Evolutionary conservation across 2,888 invertebrate genomes (phyloP).

Genomic region (Neoaliturus tenellus): DNA sequence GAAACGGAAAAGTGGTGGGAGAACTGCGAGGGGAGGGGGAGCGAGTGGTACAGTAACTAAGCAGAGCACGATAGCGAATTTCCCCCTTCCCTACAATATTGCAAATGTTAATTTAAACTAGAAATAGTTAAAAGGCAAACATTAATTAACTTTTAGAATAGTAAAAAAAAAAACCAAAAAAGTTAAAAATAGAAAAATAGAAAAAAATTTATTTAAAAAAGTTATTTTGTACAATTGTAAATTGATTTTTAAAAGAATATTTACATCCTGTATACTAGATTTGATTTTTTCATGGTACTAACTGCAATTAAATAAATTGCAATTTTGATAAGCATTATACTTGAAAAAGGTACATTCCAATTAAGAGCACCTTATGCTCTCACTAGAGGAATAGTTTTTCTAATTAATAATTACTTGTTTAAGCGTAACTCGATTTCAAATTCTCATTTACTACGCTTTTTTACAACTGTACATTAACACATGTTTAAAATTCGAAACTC

Average conservation of each 20-base stretch:
- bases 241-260: too few relatives aligned
- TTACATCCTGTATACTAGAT: neutral
- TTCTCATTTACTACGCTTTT: too few relatives aligned
- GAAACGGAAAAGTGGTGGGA: conserved; percentile 51
- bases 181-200: neutral
- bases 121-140: conserved; percentile 20
- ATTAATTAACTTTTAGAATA: conserved; percentile 11
- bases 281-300: neutral
- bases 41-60: conserved; percentile 49
- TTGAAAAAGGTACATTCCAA: too few relatives aligned
- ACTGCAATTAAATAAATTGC: too few relatives aligned
- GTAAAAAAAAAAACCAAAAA: neutral
- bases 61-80: conserved; percentile 9
- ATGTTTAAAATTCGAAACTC: too few relatives aligned
- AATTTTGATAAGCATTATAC: too few relatives aligned
- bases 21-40: neutral
- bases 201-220: neutral
- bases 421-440: too few relatives aligned
- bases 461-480: too few relatives aligned
- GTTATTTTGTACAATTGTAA: too few relatives aligned
- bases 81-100: conserved; percentile 17
- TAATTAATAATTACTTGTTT: too few relatives aligned
- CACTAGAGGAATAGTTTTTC: too few relatives aligned
- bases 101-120: conserved; percentile 34
- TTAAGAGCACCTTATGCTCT: too few relatives aligned